Conservation (phyloP, 2,113 vertebrate genomes). For the Chlamydotis undulata region DNA sequence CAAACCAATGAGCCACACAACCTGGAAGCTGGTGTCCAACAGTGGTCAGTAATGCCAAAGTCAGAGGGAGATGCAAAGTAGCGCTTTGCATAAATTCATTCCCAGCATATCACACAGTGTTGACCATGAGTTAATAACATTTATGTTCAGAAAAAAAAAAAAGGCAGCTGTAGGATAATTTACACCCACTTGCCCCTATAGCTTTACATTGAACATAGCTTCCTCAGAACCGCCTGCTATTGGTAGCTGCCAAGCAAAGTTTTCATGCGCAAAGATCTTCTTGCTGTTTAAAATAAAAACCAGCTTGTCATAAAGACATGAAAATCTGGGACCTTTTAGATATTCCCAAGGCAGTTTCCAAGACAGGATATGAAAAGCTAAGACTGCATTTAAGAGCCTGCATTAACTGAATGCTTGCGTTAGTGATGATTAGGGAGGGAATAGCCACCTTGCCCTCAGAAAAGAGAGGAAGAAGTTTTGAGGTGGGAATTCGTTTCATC, state of each 20-base stretch:
- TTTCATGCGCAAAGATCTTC: not conserved
- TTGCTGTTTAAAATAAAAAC: not conserved
- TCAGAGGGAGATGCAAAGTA: not conserved
- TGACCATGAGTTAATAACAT: not conserved
- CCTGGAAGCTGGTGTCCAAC: not conserved
- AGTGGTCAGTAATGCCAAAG: not conserved
- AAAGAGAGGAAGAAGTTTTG: not conserved
- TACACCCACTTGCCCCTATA: not conserved
- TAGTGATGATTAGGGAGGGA: not conserved
- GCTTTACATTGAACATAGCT: not conserved
- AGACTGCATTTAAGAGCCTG: not conserved
- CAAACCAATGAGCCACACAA: not conserved
- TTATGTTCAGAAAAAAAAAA: not conserved
- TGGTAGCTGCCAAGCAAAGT: not conserved
- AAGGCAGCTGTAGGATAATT: not conserved
- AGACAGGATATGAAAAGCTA: conserved; percentile 12
- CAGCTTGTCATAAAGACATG: not conserved
- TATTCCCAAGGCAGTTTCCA: not conserved
- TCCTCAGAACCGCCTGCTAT: not conserved
- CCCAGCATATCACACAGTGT: not conserved
- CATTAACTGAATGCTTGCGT: not conserved
- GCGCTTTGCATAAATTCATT: not conserved
- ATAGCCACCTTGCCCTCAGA: not conserved
- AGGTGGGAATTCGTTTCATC: not conserved
- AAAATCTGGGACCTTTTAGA: conserved; percentile 4